These are phyloP conservation scores for Liparis tanakae DNA, from an alignment of 2,797 vertebrate genomes.

Conservation along the genomic window DNA sequence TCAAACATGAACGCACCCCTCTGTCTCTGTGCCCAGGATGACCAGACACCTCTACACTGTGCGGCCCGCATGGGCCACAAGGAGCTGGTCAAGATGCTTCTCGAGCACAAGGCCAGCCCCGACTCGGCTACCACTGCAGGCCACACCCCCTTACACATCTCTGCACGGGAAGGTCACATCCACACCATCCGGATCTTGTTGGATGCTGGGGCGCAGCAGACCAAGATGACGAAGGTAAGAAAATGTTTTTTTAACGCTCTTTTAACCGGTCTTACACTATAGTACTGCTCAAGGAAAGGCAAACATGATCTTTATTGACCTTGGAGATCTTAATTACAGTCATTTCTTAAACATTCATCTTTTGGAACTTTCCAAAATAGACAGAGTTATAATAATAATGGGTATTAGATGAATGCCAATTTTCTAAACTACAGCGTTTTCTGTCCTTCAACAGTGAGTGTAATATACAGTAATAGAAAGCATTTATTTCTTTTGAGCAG, in stretches of 20 bases:
- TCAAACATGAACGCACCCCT: neutral
- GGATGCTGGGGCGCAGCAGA: slow-evolving; percentile 90
- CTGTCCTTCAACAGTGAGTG: neutral
- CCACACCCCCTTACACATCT: slow-evolving; percentile 93
- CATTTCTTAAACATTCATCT: neutral
- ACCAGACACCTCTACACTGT: slow-evolving; percentile 97
- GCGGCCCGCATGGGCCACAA: slow-evolving; percentile 94
- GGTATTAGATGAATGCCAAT: neutral
- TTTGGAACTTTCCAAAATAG: neutral
- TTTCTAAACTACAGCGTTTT: neutral
- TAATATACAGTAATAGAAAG: neutral
- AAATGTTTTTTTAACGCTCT: neutral
- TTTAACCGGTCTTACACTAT: no score
- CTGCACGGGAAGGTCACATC: slow-evolving; percentile 90
- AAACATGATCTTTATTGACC: neutral
- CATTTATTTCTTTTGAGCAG: slow-evolving; percentile 82
- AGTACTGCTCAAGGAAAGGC: neutral
- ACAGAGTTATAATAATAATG: neutral
- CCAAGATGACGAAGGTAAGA: slow-evolving; percentile 94
- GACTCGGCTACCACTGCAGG: slow-evolving; percentile 92
- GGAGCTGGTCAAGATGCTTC: slow-evolving; percentile 89
- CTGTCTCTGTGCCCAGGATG: slow-evolving; percentile 82
- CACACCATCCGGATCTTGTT: slow-evolving; percentile 89
- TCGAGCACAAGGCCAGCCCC: slow-evolving; percentile 88
- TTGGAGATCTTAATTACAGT: neutral